Base-by-base conservation (phyloP, 1,140 invertebrate species). In the Drosophila orena region DNA sequence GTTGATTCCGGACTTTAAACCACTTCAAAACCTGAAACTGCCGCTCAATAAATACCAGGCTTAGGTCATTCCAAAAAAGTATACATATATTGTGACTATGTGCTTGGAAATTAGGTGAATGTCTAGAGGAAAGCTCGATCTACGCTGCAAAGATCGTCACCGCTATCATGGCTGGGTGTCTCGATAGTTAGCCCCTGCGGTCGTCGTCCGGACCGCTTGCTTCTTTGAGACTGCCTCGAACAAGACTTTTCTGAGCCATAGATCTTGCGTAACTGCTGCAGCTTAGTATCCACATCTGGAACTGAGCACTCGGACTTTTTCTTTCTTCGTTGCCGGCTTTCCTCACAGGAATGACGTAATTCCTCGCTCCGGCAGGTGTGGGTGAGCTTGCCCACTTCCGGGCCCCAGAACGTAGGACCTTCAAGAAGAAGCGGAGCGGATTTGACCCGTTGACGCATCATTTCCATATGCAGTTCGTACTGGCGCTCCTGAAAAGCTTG, bases 361-460 rank as follows among this genome's bases (percentile, higher is more conserved):
- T 78, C 91, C 20, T 92, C 91, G 17, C 66, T 69, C 8, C 77
- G 78, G 27, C 91, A 92, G 6, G 43, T 77, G 61, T 92, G 91
- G 10, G 74, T 77, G 5, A 91, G 54, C 12, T 92, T 92, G 8
- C 91, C 91, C 20, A 92, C 90, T 57, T 90, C 75, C 0, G 91
- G 91, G 0, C 89, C 89, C 90, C 91, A 92, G 43, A 76, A 90
- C 11, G 91, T 92, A 8, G 75, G 56, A 2, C 92, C 92, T 56
- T 92, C 92, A 2, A 92, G 77, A 6, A 92, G 57, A 1, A 92
- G 57, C 0, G 92, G 92, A 3, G 92, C 92, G 0, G 92, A 91
- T 52, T 92, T 91, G 0, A 92, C 92, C 11, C 92, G 75, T 50
- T 92, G 83, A 0, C 90, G 65, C 92, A 92, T 92, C 73, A 92